Base-by-base conservation (phyloP, 2,888 invertebrate genomes). In the Cephus spinipes region DNA sequence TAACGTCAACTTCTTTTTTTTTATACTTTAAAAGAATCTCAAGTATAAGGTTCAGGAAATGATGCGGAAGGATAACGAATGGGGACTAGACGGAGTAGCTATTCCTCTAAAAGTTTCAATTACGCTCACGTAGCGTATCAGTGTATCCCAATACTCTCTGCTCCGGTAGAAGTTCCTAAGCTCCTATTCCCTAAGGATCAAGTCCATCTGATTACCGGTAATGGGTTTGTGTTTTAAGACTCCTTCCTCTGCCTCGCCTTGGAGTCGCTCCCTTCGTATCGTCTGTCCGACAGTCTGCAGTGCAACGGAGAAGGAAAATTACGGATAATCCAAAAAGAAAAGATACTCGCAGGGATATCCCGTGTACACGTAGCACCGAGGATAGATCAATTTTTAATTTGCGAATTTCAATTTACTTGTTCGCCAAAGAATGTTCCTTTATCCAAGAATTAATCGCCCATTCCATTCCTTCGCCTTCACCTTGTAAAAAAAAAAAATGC, bases 201-300 rank as follows among this genome's bases (percentile, higher is more conserved):
- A 79, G 81, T 82, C 83, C 83, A 85, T 87, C 86, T 87, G 86
- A 88, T 89, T 89, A 88, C 83, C 81, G 83, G 82, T 84, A 88
- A 89, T 86, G 81, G 84, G 81, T 82, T 86, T 85, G 81, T 85
- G 84, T 87, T 87, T 87, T 87, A 86, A 86, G 84, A 82, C 78
- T 76, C 75, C 76, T 55, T 23, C 23, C 23, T 55, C 23, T 23
- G 6, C 55, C 23, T 55, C 55, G 9, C 55, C 55, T 23, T 55
- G 9, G 55, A 55, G 23, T 55, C 55, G 23, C 9, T 55, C 23
- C 9, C 9, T 55, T 55, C 23, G 55, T 23, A 55, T 55, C 55
- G 2, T 55, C 23, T 23, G 55, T 23, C 55, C 55, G 55, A 2
- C 9, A 55, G 55, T 23, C 23, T 55, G 55, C 55, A 9, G 23